Evolutionary conservation across 2,797 vertebrate genomes (phyloP).

Genomic region (Discoglossus pictus): DNA sequence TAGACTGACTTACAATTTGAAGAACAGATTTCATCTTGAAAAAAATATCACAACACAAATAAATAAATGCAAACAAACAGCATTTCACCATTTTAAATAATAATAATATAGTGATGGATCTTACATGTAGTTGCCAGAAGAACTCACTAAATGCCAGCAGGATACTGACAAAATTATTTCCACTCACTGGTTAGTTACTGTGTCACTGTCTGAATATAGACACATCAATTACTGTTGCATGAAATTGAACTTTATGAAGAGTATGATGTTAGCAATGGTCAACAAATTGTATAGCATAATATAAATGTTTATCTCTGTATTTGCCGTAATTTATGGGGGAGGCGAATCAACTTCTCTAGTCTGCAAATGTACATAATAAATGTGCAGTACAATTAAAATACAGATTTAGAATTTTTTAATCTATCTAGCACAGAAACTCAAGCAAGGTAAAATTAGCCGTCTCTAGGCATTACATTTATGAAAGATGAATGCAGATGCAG

Average conservation of each 20-base stretch:
- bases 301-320: constrained; percentile 60
- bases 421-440: no score
- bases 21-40: no score
- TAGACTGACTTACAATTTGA: no score
- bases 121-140: constrained; percentile 32
- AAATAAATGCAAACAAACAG: neutral
- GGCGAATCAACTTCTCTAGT: neutral
- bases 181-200: constrained; percentile 48
- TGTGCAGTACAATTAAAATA: constrained; percentile 4
- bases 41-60: constrained; percentile 3
- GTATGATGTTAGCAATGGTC: constrained; percentile 59
- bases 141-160: constrained; percentile 44
- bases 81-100: neutral
- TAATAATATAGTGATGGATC: constrained; percentile 19
- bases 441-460: no score
- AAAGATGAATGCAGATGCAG: no score
- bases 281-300: constrained; percentile 58
- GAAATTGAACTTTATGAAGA: constrained; percentile 63
- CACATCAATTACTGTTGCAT: constrained; percentile 63
- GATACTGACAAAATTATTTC: constrained; percentile 46
- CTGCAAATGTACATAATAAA: constrained; percentile 14
- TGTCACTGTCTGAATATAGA: constrained; percentile 55
- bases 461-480: no score
- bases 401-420: neutral
- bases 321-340: constrained; percentile 58